Evolutionary conservation across 2,888 invertebrate genomes (phyloP), one percentile per base, ranked within the genome.

Genomic region (Lacanobia wlatinum): DNA sequence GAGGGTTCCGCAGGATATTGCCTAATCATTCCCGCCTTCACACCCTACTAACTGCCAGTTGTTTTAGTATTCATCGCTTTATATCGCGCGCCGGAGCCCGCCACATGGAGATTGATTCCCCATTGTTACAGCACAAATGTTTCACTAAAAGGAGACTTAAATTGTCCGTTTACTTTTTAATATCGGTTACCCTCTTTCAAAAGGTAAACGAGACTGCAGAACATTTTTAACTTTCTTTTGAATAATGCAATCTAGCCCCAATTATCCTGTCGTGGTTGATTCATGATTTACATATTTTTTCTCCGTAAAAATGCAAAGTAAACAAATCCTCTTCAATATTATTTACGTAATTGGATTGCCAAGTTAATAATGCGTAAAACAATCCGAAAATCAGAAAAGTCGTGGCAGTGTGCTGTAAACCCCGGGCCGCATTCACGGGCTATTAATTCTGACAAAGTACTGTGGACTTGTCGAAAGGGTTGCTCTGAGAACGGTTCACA

Each of bases 321-420:
- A 76, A 86, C 83, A 87, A 88, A 87, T 89, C 87, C 87, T 90
- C 90, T 89, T 92, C 90, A 90, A 92, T 91, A 88, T 92, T 91
- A 92, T 93, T 93, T 92, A 91, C 91, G 92, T 95, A 95, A 96
- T 96, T 96, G 95, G 84, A 94, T 95, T 94, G 96, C 91, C 91
- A 90, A 93, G 92, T 94, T 95, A 96, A 96, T 95, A 95, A 95
- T 93, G 94, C 95, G 95, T 94, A 92, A 95, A 95, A 96, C 95
- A 95, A 95, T 95, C 93, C 91, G 89, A 91, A 93, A 94, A 93
- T 93, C 93, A 91, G 94, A 93, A 95, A 94, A 95, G 90, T 92
- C 89, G 90, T 86, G 85, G 88, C 90, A 87, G 87, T 86, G 86
- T 86, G 85, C 89, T 86, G 91, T 88, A 90, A 88, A 85, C 86